Conservation (phyloP, 2,113 vertebrate genomes). For the Stegostoma tigrinum region DNA sequence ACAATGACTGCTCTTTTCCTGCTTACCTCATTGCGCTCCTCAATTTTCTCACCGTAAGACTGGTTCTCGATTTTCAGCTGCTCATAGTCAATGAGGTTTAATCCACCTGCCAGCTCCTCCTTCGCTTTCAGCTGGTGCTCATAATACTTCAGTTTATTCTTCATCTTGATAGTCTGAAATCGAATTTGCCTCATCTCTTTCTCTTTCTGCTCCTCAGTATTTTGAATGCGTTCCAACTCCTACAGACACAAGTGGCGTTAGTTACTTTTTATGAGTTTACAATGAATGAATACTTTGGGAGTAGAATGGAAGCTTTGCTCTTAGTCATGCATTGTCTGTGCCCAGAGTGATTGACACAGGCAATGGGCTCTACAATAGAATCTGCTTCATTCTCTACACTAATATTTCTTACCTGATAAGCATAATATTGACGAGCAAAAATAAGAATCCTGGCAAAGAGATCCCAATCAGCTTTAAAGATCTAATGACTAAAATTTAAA, state of each 20-base stretch:
- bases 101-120: slow-evolving; percentile 47
- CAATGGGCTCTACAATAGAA: neutral
- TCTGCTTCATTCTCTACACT: neutral
- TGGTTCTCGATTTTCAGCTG: slow-evolving; percentile 64
- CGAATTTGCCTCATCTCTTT: slow-evolving; percentile 48
- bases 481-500: neutral
- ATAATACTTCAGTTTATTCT: slow-evolving; percentile 50
- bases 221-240: slow-evolving; percentile 52
- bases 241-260: neutral
- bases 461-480: neutral
- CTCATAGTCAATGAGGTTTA: slow-evolving; percentile 57
- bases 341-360: no score
- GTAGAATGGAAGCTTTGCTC: neutral
- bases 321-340: neutral
- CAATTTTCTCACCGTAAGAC: slow-evolving; percentile 51
- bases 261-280: neutral
- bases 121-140: slow-evolving; percentile 49
- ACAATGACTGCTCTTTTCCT: no score
- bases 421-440: neutral
- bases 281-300: neutral
- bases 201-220: slow-evolving; percentile 54
- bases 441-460: neutral
- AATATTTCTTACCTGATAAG: neutral
- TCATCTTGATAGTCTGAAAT: slow-evolving; percentile 63
- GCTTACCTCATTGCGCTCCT: slow-evolving; percentile 56